These are phyloP conservation scores for Atherinomorus stipes DNA, from an alignment of 2,113 vertebrate genomes.

Conservation along the genomic window DNA sequence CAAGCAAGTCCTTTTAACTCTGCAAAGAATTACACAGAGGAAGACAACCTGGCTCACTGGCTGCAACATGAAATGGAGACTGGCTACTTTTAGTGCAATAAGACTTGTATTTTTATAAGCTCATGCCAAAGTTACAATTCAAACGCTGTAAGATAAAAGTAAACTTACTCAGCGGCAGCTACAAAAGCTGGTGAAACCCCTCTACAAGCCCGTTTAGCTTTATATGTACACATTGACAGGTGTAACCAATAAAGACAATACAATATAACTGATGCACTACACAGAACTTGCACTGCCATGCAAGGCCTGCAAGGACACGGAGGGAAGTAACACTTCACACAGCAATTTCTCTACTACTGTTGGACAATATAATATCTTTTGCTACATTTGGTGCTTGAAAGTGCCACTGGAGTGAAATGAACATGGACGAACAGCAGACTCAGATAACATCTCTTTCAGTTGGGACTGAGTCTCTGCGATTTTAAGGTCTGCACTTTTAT, in stretches of 20 bases:
- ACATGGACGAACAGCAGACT: background rate
- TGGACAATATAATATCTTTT: slow-evolving; percentile 11
- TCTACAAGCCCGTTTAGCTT: too few species aligned
- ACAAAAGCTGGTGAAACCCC: background rate
- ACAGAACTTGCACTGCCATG: background rate
- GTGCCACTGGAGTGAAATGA: slow-evolving; percentile 2
- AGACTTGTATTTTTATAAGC: too few species aligned
- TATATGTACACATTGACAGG: too few species aligned
- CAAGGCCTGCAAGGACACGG: background rate
- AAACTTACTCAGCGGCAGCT: background rate
- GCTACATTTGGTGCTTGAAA: slow-evolving; percentile 3
- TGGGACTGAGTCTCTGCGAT: slow-evolving; percentile 2
- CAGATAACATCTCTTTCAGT: slow-evolving; percentile 7
- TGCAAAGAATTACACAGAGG: slow-evolving; percentile 10
- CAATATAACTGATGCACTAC: background rate
- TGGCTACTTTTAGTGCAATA: too few species aligned
- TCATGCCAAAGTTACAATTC: background rate
- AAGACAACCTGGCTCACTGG: background rate
- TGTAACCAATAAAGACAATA: too few species aligned
- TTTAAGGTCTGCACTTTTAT: slow-evolving; percentile 3
- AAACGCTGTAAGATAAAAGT: background rate
- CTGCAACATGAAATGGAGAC: background rate
- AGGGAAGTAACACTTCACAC: background rate
- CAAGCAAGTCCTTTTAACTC: slow-evolving; percentile 39
- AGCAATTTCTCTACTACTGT: background rate